Conservation (phyloP, 2,888 invertebrate species). For the Diaperis boleti region DNA sequence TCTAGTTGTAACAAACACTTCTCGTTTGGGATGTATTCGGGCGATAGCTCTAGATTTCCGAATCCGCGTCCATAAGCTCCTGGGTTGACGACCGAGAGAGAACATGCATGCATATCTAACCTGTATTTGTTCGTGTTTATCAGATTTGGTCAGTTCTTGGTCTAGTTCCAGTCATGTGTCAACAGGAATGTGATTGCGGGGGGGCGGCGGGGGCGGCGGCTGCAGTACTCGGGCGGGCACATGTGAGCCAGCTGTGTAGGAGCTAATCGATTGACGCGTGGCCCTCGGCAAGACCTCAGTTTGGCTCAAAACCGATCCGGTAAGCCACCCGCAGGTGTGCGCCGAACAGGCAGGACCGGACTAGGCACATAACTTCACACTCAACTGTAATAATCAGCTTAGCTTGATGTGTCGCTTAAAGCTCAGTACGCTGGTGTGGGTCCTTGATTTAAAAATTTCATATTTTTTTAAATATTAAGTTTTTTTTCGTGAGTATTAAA, state of each 20-base stretch:
- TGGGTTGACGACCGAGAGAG: conserved; percentile 19
- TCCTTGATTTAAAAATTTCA: too few relatives aligned
- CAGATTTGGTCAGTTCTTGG: conserved; percentile 31
- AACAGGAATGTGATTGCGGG: conserved; percentile 39
- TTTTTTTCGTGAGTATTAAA: too few relatives aligned
- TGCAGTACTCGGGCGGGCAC: too few relatives aligned
- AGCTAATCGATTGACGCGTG: conserved; percentile 62
- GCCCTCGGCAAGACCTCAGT: conserved; percentile 44
- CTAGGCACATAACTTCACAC: too few relatives aligned
- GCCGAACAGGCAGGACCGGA: conserved; percentile 23
- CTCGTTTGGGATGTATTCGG: too few relatives aligned
- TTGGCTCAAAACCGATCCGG: conserved; percentile 40
- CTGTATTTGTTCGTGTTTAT: conserved; percentile 16
- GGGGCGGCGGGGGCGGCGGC: conserved; percentile 17
- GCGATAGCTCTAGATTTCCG: too few relatives aligned
- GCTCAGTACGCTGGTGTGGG: too few relatives aligned
- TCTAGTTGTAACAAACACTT: too few relatives aligned
- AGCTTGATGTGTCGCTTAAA: too few relatives aligned
- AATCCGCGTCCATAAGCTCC: too few relatives aligned
- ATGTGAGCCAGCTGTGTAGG: conserved; percentile 56
- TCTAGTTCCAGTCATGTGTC: conserved; percentile 37
- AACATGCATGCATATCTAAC: conserved; percentile 5
- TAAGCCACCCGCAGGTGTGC: conserved; percentile 46
- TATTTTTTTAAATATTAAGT: too few relatives aligned
- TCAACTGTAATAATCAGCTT: too few relatives aligned